A percentile compares a stretch with the other conserved stretches of the same genome.
phyloP scores from a whole-genome alignment of 2,113 vertebrate genomes.

The Tychaedon coryphoeus region DNA sequence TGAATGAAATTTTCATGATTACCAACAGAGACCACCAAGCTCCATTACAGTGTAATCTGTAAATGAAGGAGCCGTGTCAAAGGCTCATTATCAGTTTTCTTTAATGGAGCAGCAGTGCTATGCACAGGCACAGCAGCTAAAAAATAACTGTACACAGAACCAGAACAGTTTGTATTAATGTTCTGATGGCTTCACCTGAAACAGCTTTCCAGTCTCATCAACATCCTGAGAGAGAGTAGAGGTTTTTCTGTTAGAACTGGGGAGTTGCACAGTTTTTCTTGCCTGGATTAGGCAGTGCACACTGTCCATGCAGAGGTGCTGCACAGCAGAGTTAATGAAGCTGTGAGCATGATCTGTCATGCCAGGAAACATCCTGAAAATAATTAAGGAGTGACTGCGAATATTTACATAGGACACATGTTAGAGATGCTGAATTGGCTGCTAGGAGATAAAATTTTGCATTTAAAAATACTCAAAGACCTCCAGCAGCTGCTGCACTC shows the following conservation, averaged over 20 bases:
- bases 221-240: neutral
- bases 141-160: neutral
- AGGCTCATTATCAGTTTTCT: neutral
- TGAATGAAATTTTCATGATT: neutral
- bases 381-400: slow-evolving; percentile 33
- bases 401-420: neutral
- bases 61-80: neutral
- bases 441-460: neutral
- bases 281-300: neutral
- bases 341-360: slow-evolving; percentile 36
- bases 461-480: neutral
- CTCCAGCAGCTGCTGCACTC: neutral
- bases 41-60: neutral
- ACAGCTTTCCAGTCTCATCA: neutral
- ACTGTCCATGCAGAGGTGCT: neutral
- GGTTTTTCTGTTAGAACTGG: neutral
- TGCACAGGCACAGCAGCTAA: neutral
- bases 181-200: neutral
- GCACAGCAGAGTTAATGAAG: slow-evolving; percentile 25
- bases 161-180: neutral
- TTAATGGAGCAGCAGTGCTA: neutral
- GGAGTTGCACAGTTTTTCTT: neutral
- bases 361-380: slow-evolving; percentile 12
- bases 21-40: neutral
- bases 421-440: neutral